These are phyloP conservation scores for Cyphomyrus plagiostoma DNA, from an alignment of 2,113 vertebrate genomes.

Conservation along the genomic window DNA sequence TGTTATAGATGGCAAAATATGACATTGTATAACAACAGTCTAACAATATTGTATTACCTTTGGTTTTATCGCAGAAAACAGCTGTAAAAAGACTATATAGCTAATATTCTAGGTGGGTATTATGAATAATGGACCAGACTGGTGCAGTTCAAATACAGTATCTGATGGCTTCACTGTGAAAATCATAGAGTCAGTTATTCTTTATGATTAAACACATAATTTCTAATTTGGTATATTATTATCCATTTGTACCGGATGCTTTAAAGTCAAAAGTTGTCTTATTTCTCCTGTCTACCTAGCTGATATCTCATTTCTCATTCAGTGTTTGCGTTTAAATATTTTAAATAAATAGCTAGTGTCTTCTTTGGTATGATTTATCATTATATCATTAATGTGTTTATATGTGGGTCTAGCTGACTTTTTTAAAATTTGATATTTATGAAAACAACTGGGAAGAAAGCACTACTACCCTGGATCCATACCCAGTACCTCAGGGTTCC, in stretches of 20 bases:
- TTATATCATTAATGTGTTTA: constrained; percentile 23
- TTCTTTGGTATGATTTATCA: constrained; percentile 50
- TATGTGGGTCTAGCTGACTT: constrained; percentile 52
- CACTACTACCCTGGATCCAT: constrained; percentile 73
- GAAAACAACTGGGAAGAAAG: constrained; percentile 93
- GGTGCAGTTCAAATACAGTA: neutral
- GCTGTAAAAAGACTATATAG: neutral
- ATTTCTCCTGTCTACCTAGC: neutral
- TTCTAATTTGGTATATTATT: neutral
- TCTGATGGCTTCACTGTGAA: neutral
- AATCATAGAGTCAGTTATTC: neutral
- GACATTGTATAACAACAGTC: neutral
- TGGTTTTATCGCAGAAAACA: neutral
- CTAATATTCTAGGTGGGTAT: neutral
- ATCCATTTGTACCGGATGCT: neutral
- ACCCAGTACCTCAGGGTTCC: constrained; percentile 51
- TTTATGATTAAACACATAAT: neutral
- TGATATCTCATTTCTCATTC: neutral
- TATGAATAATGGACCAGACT: neutral
- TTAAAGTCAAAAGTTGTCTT: neutral
- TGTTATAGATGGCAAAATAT: neutral
- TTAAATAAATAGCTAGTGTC: neutral
- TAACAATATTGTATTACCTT: neutral
- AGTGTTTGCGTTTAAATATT: neutral
- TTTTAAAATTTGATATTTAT: constrained; percentile 58